Base-by-base conservation (phyloP, 2,888 invertebrate species). In the Pegoplata infirma region DNA sequence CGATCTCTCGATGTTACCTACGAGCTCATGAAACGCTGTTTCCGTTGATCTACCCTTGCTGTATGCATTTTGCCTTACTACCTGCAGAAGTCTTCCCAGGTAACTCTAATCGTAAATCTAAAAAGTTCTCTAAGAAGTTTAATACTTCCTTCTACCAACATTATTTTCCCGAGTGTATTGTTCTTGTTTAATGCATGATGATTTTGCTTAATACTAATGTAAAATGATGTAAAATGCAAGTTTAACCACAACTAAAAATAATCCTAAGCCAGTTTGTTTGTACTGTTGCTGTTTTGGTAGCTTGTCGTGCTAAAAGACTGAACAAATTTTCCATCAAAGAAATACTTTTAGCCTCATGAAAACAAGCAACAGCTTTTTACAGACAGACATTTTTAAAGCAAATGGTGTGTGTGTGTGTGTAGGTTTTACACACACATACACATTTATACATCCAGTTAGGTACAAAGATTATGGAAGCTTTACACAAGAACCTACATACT, bases 231-330 rank as follows among this genome's bases (percentile, higher is more conserved):
- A 69, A 78, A 76, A 69, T 75, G 51, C 75, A 67, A 71, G 75
- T 74, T 71, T 71, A 79, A 79, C 79, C 79, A 74, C 79, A 75
- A 71, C 78, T 66, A 59, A 64, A n/a, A 78, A 69, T 64, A 66
- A 79, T 67, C 61, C 67, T 75, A 49, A 71, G 61, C 66, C 56
- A 63, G 75, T 66, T 66, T 66, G 36, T 51, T 71, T 66, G 69
- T 32, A 21, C 21, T 46, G n/a, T n/a, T 28, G 2, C 46, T 58
- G n/a, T n/a, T n/a, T n/a, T 14, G 40, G 40, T 53, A 14, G 44
- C 40, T 73, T 67, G 59, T 59, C 46, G 59, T 46, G 23, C 36
- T 67, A 74, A 59, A 21, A 66, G 73, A 40, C 36, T 51, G 66
- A 51, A 64, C 40, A 58, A 28, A 56, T 58, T 56, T 53, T 49